These are phyloP conservation scores for Vollenhovia emeryi DNA, from an alignment of 1,140 invertebrate genomes.

Conservation along the genomic window DNA sequence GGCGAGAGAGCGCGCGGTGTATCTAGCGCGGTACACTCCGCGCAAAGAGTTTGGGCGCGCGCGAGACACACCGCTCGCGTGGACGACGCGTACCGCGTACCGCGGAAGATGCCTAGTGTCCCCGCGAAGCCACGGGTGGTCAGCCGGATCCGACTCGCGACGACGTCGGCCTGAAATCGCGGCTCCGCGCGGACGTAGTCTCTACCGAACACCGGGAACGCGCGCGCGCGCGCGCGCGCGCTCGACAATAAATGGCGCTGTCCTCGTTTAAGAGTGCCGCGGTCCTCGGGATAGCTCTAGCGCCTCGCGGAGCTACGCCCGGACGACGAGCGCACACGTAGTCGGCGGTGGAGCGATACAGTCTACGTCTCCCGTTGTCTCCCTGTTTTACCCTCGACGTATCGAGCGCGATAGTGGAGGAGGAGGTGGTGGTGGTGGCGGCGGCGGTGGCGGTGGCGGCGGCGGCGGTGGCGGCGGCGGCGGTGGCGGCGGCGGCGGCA, in stretches of 20 bases:
- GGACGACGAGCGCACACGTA: slow-evolving; percentile 65
- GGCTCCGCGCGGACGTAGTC: no score
- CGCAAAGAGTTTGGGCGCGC: slow-evolving; percentile 20
- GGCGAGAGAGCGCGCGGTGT: not conserved
- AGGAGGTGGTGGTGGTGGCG: not conserved
- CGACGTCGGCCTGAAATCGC: slow-evolving; percentile 64
- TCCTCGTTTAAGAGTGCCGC: slow-evolving; percentile 73
- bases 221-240: slow-evolving; percentile 8
- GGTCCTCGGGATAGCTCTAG: slow-evolving; percentile 68
- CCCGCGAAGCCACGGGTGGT: slow-evolving; percentile 64
- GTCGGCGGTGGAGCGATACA: slow-evolving; percentile 50
- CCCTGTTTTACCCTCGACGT: slow-evolving; percentile 46
- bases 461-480: not conserved
- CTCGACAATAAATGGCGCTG: slow-evolving; percentile 75
- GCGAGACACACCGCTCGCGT: not conserved
- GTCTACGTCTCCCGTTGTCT: slow-evolving; percentile 58
- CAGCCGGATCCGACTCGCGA: slow-evolving; percentile 68
- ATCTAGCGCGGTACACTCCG: slow-evolving; percentile 69
- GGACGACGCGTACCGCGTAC: slow-evolving; percentile 17
- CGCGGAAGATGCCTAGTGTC: slow-evolving; percentile 71
- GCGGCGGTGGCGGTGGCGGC: not conserved
- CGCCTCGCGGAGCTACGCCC: slow-evolving; percentile 74
- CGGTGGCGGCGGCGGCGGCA: not conserved
- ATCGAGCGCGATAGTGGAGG: slow-evolving; percentile 41
- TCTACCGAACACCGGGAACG: slow-evolving; percentile 15